phyloP scores from a whole-genome alignment of 2,888 invertebrate genomes.

The Drosophila emarginata region DNA sequence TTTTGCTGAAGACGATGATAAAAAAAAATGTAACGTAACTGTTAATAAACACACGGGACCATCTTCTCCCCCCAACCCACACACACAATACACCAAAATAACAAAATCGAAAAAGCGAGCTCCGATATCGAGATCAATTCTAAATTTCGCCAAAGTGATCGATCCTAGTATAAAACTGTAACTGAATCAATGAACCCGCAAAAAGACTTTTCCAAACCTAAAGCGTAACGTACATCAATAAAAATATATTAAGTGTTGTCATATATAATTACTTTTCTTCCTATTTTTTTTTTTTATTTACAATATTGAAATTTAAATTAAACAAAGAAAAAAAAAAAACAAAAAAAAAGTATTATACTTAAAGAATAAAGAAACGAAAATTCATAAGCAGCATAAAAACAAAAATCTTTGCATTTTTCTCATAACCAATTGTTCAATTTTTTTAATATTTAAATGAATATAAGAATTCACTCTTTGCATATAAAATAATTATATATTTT shows the following conservation, averaged over 20 bases:
- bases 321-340: not conserved
- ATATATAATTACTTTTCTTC: not conserved
- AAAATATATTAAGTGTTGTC: constrained; percentile 62
- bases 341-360: constrained; percentile 33
- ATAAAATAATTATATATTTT: constrained; percentile 45
- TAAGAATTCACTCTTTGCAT: constrained; percentile 53
- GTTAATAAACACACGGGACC: constrained; percentile 28
- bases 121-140: constrained; percentile 14
- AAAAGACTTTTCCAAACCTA: constrained; percentile 33
- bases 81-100: constrained; percentile 20
- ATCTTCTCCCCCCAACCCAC: constrained; percentile 9
- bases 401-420: constrained; percentile 67
- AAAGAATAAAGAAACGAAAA: constrained; percentile 60
- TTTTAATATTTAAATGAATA: constrained; percentile 41
- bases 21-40: constrained; percentile 67
- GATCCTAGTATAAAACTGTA: constrained; percentile 44
- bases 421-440: constrained; percentile 50
- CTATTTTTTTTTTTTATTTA: constrained; percentile 26
- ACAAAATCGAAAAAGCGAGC: constrained; percentile 39
- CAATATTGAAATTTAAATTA: constrained; percentile 9
- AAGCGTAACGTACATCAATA: constrained; percentile 63
- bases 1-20: constrained; percentile 8
- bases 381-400: constrained; percentile 59
- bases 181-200: constrained; percentile 2
- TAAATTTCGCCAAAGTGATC: constrained; percentile 70